These are phyloP conservation scores for Lepidostoma basale DNA, from an alignment of 1,140 invertebrate species.

Conservation along the genomic window DNA sequence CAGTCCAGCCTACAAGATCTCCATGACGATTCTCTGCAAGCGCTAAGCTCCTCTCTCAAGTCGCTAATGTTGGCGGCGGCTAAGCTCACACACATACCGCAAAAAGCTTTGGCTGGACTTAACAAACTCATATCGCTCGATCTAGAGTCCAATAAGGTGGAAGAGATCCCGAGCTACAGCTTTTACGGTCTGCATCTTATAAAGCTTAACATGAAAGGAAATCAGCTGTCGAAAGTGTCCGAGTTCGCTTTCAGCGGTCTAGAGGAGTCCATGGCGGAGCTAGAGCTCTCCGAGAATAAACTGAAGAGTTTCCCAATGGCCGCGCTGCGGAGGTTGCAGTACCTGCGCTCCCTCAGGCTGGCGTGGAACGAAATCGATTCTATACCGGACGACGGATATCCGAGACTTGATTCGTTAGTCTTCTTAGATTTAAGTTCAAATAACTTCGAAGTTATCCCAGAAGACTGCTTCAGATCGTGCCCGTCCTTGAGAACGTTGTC, in stretches of 20 bases:
- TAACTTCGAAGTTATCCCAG: constrained; percentile 74
- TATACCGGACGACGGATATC: constrained; percentile 75
- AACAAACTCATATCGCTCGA: constrained; percentile 76
- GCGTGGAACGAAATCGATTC: constrained; percentile 78
- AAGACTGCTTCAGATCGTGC: constrained; percentile 79
- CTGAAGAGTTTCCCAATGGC: constrained; percentile 80
- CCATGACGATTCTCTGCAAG: constrained; percentile 74
- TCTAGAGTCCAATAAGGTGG: constrained; percentile 85
- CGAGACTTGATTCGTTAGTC: constrained; percentile 71
- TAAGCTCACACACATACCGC: constrained; percentile 79
- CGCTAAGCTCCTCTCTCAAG: constrained; percentile 76
- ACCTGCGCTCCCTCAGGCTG: constrained; percentile 73
- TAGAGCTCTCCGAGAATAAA: constrained; percentile 87
- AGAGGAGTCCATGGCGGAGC: constrained; percentile 78
- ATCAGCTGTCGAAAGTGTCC: constrained; percentile 76
- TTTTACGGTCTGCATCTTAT: constrained; percentile 83
- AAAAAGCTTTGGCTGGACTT: constrained; percentile 77
- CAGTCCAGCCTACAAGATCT: constrained; percentile 79
- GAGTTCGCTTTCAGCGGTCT: constrained; percentile 86
- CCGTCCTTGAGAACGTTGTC: constrained; percentile 79
- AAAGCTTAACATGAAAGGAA: constrained; percentile 85
- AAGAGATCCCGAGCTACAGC: constrained; percentile 81
- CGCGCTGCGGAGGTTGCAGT: constrained; percentile 75
- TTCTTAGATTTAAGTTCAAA: constrained; percentile 88
- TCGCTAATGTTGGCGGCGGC: constrained; percentile 81